phyloP scores from a whole-genome alignment of 2,888 invertebrate genomes.

The Ormyrus pomaceus region DNA sequence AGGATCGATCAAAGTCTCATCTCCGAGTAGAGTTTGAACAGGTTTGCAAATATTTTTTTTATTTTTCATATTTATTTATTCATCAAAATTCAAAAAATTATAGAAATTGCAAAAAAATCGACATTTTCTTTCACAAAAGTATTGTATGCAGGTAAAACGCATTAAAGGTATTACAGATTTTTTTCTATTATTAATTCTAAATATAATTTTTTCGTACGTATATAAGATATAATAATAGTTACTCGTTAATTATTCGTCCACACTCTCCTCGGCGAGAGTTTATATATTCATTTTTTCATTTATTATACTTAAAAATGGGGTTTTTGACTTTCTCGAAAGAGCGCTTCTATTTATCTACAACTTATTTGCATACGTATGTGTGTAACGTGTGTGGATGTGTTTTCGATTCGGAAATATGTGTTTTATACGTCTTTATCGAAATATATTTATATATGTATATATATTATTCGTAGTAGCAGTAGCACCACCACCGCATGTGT shows the following conservation, averaged over 20 bases:
- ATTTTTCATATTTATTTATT: not conserved
- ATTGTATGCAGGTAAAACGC: constrained; percentile 22
- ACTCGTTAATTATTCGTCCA: constrained; percentile 47
- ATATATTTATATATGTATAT: not conserved
- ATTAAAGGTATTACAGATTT: constrained; percentile 50
- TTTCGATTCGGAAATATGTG: constrained; percentile 1
- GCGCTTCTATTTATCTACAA: constrained; percentile 48
- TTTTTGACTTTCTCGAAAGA: constrained; percentile 54
- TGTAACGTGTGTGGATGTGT: constrained; percentile 34
- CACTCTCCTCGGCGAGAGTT: constrained; percentile 55
- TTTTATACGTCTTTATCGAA: constrained; percentile 39
- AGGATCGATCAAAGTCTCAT: constrained; percentile 53
- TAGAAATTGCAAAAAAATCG: constrained; percentile 48
- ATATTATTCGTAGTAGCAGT: constrained; percentile 36
- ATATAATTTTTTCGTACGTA: constrained; percentile 53
- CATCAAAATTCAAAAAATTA: constrained; percentile 7
- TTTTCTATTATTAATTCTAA: constrained; percentile 36
- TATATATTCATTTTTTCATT: not conserved
- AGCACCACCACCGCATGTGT: constrained; percentile 49
- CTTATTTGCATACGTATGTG: not conserved
- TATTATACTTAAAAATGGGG: constrained; percentile 49
- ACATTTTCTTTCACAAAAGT: constrained; percentile 50
- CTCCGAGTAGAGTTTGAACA: constrained; percentile 55
- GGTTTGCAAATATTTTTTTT: constrained; percentile 16
- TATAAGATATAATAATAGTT: constrained; percentile 43